Base-by-base conservation (phyloP, 2,888 invertebrate species). In the Chouioia cunea region DNA sequence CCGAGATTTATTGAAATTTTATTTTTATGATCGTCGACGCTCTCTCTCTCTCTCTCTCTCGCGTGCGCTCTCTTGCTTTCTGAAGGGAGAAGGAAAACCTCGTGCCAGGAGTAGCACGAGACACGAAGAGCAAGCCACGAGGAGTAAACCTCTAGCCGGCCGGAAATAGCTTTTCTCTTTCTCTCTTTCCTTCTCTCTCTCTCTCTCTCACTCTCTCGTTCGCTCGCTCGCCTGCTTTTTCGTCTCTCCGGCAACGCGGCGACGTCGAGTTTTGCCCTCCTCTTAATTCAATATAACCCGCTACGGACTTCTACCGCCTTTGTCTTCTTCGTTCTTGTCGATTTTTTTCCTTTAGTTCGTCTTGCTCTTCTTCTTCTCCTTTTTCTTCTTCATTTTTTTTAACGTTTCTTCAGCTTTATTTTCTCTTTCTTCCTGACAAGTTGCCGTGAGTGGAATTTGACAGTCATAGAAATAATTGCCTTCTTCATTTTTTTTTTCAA, bases 1-100 rank as follows among this genome's bases (percentile, higher is more conserved):
- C 67, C 73, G 83, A 85, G 85, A 85, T 85, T 85, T 85, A 85
- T 85, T 85, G 85, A 85, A 85, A 85, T 85, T 85, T 85, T 85
- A 85, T 85, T 85, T 85, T 85, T 85, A 85, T 83, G 85, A 83
- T 36, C 36, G 36, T 36, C 36, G 36, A 36, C 36, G 36, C 10
- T 36, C 1, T 36, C 36, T 36, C 36, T 36, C 36, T 36, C 36
- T 36, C 36, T 36, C 36, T 36, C 36, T 36, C 36, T 36, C 36
- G 6, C 36, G 6, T 10, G 6, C 36, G 6, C 36, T 36, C 36
- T 36, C 36, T 6, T 6, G 6, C 6, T 36, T 1, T 36, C 36
- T 36, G 36, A 36, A 36, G 36, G 36, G 50, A 50, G 50, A 16
- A 50, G 16, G 16, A 50, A 18, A 18, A 16, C 44, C 16, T n/a